These are phyloP conservation scores for Brienomyrus longianalis DNA, from an alignment of 2,113 vertebrate genomes.

Conservation along the genomic window DNA sequence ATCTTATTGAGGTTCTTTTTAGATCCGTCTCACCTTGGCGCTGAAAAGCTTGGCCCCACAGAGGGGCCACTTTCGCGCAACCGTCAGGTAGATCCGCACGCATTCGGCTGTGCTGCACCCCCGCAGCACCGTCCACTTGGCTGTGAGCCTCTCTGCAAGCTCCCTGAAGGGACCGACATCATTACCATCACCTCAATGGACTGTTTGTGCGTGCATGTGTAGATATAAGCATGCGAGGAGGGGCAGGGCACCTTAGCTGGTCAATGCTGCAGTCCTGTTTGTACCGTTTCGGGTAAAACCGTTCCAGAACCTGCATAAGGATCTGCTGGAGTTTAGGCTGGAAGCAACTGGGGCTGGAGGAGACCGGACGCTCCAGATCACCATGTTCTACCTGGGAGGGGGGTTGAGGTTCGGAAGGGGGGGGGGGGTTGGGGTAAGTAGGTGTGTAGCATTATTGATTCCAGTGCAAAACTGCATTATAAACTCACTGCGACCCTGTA, in stretches of 20 bases:
- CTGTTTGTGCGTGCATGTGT: neutral
- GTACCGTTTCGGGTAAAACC: slow-evolving; percentile 79
- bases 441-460: neutral
- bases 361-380: slow-evolving; percentile 63
- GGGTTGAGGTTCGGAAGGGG: neutral
- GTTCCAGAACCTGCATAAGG: slow-evolving; percentile 73
- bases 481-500: neutral
- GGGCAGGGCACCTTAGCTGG: slow-evolving; percentile 64
- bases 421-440: neutral
- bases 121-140: slow-evolving; percentile 73
- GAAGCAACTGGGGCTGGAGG: slow-evolving; percentile 54
- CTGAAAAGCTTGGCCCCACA: slow-evolving; percentile 78
- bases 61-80: slow-evolving; percentile 79
- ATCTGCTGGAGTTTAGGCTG: slow-evolving; percentile 71
- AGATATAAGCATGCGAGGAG: neutral
- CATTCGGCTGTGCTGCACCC: slow-evolving; percentile 74
- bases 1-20: neutral
- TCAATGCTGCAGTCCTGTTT: slow-evolving; percentile 67
- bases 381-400: slow-evolving; percentile 72
- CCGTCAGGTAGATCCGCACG: slow-evolving; percentile 75
- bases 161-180: slow-evolving; percentile 50
- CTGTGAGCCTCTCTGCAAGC: slow-evolving; percentile 62
- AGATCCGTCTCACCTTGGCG: slow-evolving; percentile 62
- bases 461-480: neutral
- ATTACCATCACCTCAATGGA: neutral